Percentiles rank a stretch among this genome's conserved stretches.
phyloP scores from a whole-genome alignment of 2,113 vertebrate species.

The Gorilla gorilla region DNA sequence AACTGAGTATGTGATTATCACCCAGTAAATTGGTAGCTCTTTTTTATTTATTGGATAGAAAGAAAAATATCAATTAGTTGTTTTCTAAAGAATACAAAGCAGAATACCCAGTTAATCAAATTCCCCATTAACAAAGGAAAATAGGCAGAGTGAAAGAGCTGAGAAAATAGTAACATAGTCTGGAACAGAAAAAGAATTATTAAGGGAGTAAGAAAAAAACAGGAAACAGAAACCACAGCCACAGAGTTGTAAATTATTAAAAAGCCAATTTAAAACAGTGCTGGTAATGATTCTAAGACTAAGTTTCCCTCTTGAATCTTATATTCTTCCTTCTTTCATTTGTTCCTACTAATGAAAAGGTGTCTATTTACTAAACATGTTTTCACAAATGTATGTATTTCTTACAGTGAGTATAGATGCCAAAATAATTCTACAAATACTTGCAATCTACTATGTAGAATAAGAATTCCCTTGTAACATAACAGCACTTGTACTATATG shows the following conservation, averaged over 20 bases:
- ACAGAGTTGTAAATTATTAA: conserved; percentile 59
- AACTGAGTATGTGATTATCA: neutral
- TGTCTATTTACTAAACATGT: neutral
- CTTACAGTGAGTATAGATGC: neutral
- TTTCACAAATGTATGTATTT: neutral
- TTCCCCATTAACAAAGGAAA: conserved; percentile 41
- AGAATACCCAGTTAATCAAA: conserved; percentile 49
- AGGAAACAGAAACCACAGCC: neutral
- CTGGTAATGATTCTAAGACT: conserved; percentile 2
- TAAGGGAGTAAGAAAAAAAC: neutral
- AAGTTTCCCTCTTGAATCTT: neutral
- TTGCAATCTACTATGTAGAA: neutral
- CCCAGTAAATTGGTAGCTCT: neutral
- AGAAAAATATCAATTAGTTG: conserved; percentile 30
- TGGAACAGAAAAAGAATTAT: conserved; percentile 37
- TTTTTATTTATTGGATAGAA: conserved; percentile 56
- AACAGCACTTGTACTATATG: neutral
- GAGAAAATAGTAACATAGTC: conserved; percentile 12
- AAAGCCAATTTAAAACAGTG: conserved; percentile 52
- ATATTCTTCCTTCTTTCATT: neutral
- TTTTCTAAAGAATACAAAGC: conserved; percentile 49
- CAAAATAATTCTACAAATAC: conserved; percentile 6
- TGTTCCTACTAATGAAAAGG: conserved; percentile 2
- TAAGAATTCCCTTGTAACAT: neutral
- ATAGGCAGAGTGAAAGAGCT: neutral